Base-by-base conservation (phyloP, 2,113 vertebrate genomes). In the Actenoides hombroni region DNA sequence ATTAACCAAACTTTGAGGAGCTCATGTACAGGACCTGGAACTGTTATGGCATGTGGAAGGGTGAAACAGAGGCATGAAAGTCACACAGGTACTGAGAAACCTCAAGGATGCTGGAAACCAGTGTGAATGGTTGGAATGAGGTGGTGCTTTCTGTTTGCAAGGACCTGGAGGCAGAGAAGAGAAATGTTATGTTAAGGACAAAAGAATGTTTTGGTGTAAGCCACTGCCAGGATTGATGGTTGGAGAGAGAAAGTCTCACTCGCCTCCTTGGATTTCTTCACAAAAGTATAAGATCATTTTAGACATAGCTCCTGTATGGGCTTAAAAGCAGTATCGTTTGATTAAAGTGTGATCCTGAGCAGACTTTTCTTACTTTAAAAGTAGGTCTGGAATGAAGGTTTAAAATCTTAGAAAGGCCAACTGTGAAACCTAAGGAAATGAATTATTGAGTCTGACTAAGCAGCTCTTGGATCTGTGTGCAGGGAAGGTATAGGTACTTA, bases 361-460 rank as follows among this genome's bases (percentile, higher is more conserved):
- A 64, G 61, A 35, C 56, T 92, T 83, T 78, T 88, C 64, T 88
- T 69, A 25, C 89, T 89, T 94, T 48, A 42, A 83, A 92, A 95
- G 68, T 95, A 96, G 86, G 80, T 75, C 95, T 96, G 46, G 88
- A 84, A 82, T 42, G 65, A 78, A 84, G 51, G 83, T 71, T 13
- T 60, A 65, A 69, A 93, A 81, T 59, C 77, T 94, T 48, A 88
- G 60, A 60, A 88, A 92, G 39, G 81, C 80, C 82, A 95, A 92
- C 91, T 93, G 90, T 91, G 70, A 84, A 94, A 95, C 83, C 69
- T 91, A 68, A 94, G 69, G 68, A 81, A 75, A 95, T 96, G 61
- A 95, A 96, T 96, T 95, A 95, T 92, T 97, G 77, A 97, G 33
- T 35, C 77, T 86, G 82, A 92, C 78, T 86, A 92, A 95, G 86